Evolutionary conservation across 1,140 invertebrate species (phyloP), one percentile per base, ranked within the genome.

Genomic region (Pogonus chalceus): DNA sequence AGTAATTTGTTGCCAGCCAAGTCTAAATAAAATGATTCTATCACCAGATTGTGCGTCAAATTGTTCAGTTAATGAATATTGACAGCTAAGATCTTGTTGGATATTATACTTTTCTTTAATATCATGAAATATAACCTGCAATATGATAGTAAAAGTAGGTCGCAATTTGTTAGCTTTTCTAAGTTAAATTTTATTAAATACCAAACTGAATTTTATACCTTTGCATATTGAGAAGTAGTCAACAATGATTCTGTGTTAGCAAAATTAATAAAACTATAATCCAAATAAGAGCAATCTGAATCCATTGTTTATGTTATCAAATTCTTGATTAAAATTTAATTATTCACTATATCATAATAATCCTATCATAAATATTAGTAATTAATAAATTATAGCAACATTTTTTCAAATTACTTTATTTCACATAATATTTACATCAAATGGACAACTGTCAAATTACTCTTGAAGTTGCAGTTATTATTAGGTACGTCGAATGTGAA

Each of bases 1-100:
- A 20, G 24, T 51, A 21, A 51, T 35, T 35, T 26, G 0, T 20
- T 26, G 35, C 50, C 50, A 51, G 4, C 50, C 50, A 12, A 51
- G 16, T 20, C 24, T n/a, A 51, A 51, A 51, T 35, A 51, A 51
- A 10, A 51, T 24, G 1, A 51, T 35, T 1, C 50, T n/a, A 51
- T 51, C 50, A 20, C 50, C 50, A 26, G 50, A 24, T 20, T 26
- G 9, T n/a, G 50, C 50, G 20, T 31, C 23, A 23, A 51, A 26
- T 0, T 21, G 24, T 0, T 51, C 50, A 18, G 50, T 51, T 20
- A 51, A 20, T 14, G 50, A 35, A 35, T 51, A 51, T 35, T 35
- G 18, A 35, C 50, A 51, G 4, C 4, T 9, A 43, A 43, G 37
- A 43, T 43, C 37, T 43, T 43, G 3, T 4, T 43, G 3, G 9